Conservation (phyloP, 2,797 vertebrate species). For the Chelonia mydas region DNA sequence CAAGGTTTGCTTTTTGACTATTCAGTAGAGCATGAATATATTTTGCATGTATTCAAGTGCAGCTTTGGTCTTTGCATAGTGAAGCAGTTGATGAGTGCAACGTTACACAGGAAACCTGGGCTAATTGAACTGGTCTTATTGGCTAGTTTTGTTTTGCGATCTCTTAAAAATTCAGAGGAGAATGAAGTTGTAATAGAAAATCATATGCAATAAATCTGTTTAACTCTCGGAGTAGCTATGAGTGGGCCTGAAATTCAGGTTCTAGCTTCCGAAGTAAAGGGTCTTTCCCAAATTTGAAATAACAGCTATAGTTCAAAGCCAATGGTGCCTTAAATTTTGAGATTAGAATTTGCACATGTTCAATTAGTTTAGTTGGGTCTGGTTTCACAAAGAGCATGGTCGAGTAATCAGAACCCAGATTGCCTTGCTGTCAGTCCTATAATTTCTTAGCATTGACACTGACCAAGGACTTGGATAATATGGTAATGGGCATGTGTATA, state of each 20-base stretch:
- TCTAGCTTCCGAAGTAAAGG: not conserved
- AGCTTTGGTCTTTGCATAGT: not conserved
- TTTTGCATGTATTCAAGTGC: not conserved
- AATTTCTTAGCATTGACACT: not conserved
- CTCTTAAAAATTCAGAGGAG: not conserved
- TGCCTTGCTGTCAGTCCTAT: too few relatives aligned
- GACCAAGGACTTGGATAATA: not conserved
- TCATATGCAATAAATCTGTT: not conserved
- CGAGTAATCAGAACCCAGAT: not conserved
- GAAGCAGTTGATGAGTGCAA: not conserved
- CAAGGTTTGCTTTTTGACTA: not conserved
- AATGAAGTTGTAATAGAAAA: not conserved
- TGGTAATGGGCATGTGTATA: not conserved
- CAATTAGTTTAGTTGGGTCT: not conserved
- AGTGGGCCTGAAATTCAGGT: not conserved
- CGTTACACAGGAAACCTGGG: not conserved
- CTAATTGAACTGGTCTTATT: not conserved
- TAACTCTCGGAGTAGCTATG: not conserved
- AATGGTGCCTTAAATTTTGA: not conserved
- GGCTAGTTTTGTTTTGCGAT: not conserved
- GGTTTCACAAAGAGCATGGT: not conserved
- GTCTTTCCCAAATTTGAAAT: not conserved
- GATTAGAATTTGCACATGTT: not conserved
- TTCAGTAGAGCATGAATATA: not conserved
- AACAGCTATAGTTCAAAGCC: not conserved